Percentiles rank a stretch among this genome's conserved stretches.
These are phyloP conservation scores for Eupeodes luniger DNA, from an alignment of 2,888 invertebrate genomes.

Conservation along the genomic window DNA sequence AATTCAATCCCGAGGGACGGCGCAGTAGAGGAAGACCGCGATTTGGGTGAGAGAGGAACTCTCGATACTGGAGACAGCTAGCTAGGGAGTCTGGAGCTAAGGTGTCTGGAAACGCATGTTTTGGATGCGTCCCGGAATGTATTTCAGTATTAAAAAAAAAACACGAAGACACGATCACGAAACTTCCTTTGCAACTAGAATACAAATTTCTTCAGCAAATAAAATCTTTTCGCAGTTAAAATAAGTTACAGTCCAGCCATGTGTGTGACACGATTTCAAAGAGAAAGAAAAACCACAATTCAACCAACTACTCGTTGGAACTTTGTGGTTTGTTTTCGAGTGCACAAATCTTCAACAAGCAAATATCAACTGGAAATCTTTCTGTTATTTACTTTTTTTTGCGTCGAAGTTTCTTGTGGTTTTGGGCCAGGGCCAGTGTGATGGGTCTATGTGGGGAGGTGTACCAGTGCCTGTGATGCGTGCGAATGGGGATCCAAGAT, in stretches of 20 bases:
- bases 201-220: no score
- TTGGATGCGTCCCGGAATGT: no score
- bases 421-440: background rate
- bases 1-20: no score
- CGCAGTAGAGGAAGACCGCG: no score
- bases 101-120: no score
- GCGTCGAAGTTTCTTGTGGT: constrained; percentile 7
- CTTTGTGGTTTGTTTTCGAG: constrained; percentile 65
- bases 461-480: background rate
- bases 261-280: constrained; percentile 46
- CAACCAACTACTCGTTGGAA: constrained; percentile 67
- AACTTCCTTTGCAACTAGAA: no score
- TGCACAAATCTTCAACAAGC: constrained; percentile 72
- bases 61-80: no score
- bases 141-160: no score
- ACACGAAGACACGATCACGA: no score
- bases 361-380: constrained; percentile 70
- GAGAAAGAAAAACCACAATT: constrained; percentile 55
- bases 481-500: background rate
- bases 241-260: background rate
- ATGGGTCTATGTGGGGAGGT: background rate
- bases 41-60: no score
- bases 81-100: no score
- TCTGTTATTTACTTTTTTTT: constrained; percentile 17
- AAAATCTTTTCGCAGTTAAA: background rate